Base-by-base conservation (phyloP, 1,140 invertebrate species). In the Vanessa atalanta region DNA sequence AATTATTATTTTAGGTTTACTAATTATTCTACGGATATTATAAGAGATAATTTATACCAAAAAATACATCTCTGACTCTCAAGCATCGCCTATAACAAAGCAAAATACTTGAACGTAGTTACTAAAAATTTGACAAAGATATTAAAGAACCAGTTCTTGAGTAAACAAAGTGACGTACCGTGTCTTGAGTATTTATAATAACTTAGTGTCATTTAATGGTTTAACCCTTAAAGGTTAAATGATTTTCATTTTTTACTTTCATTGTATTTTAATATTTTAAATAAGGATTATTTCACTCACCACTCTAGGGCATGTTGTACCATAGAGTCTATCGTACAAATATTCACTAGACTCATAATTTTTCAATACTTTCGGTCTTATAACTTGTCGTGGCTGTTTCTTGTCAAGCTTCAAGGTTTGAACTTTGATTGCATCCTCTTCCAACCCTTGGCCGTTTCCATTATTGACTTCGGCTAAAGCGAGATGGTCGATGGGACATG, bases 291-390 rank as follows among this genome's bases (percentile, higher is more conserved):
- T 14, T 48, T 3, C 1, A 77, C 90, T 90, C 71, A 92, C 90
- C 73, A 77, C 78, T 75, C 88, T 84, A 16, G 90, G 90, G 68
- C 88, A 91, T 9, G 87, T 82, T 11, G 79, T 77, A 57, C 87
- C 88, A 65, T 89, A 92, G 53, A 92, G 78, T 0, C 90, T 83
- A 76, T 92, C 90, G 63, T 92, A 92, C 70, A 90, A 73, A 72
- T 87, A 89, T 11, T 88, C 82, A 50, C 69, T 74, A 3, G 88
- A 89, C 57, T 91, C 89, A 14, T 77, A 50, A 71, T 92, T 92
- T 79, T 89, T 92, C 65, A 92, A 69, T 68, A 91, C 85, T 79
- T 87, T 90, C 1, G 90, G 90, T 64, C 82, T 85, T 9, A 83
- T 79, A 47, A 90, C 85, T 78, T 78, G 88, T 11, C 83, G 77